Base-by-base conservation (phyloP, 2,888 invertebrate species). In the Apamea crenata region DNA sequence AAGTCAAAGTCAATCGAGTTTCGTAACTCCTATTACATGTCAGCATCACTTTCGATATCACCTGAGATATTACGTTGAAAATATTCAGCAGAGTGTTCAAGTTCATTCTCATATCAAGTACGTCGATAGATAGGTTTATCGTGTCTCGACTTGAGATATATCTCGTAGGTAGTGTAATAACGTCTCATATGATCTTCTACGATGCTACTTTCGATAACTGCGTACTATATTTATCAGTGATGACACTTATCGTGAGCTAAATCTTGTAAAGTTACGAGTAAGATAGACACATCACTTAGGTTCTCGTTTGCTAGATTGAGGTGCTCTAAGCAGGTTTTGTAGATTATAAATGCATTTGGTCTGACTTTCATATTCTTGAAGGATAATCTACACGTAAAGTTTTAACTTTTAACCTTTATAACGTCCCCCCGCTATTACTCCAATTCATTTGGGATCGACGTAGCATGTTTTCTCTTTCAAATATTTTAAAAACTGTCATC, bases 141-240 rank as follows among this genome's bases (percentile, higher is more conserved):
- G 67, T 59, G 53, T 83, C 53, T 74, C 65, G 29, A 50, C 59
- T 76, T 59, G 8, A 73, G 67, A 59, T 21, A 40, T 78, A 79
- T 74, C 69, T 75, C 63, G 63, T 68, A 56, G 36, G 67, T 68
- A 56, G 32, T 77, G 59, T 81, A 76, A 77, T 88, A 86, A 78
- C 47, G 63, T 74, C 72, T 63, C 70, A 68, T 77, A 77, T 70
- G 72, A 81, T 78, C 74, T 66, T 75, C 74, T 77, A 80, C 68
- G 76, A 80, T 69, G 47, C n/a, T 66, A 66, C 56, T 83, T 74
- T 80, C 71, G 72, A 70, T 88, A 88, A 77, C 75, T 78, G 32
- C 74, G 29, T 69, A 47, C n/a, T 73, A 74, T 72, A 84, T 80
- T 40, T 74, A 74, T 79, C 73, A 74, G 78, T 56, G 50, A 75